phyloP scores from a whole-genome alignment of 1,140 invertebrate genomes.

The Kradibia gibbosae region DNA sequence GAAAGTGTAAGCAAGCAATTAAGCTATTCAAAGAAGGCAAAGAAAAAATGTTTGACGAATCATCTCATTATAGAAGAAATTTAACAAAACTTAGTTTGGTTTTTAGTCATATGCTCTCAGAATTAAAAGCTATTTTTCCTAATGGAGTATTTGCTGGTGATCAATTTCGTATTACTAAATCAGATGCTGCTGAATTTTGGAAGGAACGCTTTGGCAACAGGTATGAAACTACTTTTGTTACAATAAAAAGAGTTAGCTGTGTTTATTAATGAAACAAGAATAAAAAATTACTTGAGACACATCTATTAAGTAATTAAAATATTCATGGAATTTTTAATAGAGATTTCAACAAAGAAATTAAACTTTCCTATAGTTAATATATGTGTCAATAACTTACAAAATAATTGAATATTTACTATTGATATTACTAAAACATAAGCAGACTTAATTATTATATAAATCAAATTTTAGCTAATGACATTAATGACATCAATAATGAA shows the following conservation, averaged over 20 bases:
- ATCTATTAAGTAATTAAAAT: no score
- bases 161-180: constrained; percentile 98
- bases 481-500: no score
- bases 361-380: no score
- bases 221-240: constrained; percentile 72
- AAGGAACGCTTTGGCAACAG: constrained; percentile 95
- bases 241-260: background rate
- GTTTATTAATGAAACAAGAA: no score
- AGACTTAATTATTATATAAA: background rate
- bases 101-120: constrained; percentile 99
- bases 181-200: constrained; percentile 99
- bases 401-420: background rate
- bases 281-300: no score
- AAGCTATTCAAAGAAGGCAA: constrained; percentile 99
- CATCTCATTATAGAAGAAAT: constrained; percentile 94
- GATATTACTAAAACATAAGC: background rate
- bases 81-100: constrained; percentile 98
- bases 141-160: constrained; percentile 96
- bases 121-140: constrained; percentile 98
- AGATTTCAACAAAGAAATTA: no score
- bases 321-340: no score
- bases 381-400: no score
- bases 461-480: constrained; percentile 9
- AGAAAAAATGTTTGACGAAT: constrained; percentile 99
- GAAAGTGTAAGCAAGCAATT: constrained; percentile 98